phyloP scores from a whole-genome alignment of 2,797 vertebrate genomes.

The Pangasius krempfi region DNA sequence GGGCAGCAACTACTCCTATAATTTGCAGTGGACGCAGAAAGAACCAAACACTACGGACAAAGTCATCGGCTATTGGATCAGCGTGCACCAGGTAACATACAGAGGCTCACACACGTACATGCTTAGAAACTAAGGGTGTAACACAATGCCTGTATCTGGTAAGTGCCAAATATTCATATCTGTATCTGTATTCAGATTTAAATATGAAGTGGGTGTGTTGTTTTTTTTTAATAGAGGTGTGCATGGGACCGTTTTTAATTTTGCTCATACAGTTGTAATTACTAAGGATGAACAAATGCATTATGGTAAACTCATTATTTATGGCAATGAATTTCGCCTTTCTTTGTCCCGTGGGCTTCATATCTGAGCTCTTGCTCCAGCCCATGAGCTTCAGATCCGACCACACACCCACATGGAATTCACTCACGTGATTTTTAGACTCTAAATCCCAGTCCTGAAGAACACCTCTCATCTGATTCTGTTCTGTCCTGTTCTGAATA shows the following conservation, averaged over 20 bases:
- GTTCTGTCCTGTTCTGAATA: background rate
- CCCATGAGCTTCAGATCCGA: background rate
- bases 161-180: background rate
- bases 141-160: background rate
- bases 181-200: background rate
- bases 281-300: background rate
- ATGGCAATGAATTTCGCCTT: background rate
- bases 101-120: background rate
- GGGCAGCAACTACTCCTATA: slow-evolving; percentile 93
- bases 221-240: no score
- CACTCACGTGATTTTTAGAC: background rate
- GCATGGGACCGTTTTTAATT: no score
- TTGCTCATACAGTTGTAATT: background rate
- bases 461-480: background rate
- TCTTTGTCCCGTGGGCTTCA: background rate
- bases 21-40: slow-evolving; percentile 96
- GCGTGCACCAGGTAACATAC: slow-evolving; percentile 82
- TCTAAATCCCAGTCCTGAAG: background rate
- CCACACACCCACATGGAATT: background rate
- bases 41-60: slow-evolving; percentile 88
- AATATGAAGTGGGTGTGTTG: background rate
- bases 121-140: no score
- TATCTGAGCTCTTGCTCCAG: background rate
- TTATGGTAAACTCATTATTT: background rate
- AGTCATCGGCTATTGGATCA: slow-evolving; percentile 89